Percentiles rank a stretch among this genome's conserved stretches.
Evolutionary conservation across 1,140 invertebrate species (phyloP).

Genomic region (Cyclina sinensis): DNA sequence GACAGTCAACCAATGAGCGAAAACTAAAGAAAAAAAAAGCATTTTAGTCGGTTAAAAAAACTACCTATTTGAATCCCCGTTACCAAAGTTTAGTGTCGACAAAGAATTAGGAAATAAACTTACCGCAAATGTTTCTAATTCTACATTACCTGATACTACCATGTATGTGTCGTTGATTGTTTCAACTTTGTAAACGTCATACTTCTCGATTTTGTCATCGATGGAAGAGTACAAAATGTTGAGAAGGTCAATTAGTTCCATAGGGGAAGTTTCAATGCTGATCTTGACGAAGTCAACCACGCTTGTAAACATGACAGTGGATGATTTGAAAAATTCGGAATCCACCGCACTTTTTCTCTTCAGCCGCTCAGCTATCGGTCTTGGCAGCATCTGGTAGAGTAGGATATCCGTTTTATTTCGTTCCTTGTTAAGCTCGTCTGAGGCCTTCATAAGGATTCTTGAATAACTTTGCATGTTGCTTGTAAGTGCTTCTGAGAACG

Average conservation of each 20-base stretch:
- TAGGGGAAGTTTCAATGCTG: conserved; percentile 27
- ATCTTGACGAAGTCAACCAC: conserved; percentile 43
- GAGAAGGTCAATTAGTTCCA: conserved; percentile 33
- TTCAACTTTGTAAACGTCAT: too few species aligned
- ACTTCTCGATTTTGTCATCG: conserved; percentile 48
- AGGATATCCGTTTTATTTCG: conserved; percentile 20
- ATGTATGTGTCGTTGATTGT: conserved; percentile 65
- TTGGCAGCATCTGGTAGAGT: conserved; percentile 58
- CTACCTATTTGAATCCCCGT: too few species aligned
- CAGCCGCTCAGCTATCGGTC: conserved; percentile 65
- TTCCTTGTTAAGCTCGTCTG: conserved; percentile 31
- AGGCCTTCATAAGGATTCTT: conserved; percentile 16
- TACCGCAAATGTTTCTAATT: too few species aligned
- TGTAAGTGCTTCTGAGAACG: conserved; percentile 39
- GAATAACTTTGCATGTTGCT: conserved; percentile 51
- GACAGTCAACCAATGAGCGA: too few species aligned
- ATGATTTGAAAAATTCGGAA: conserved; percentile 56
- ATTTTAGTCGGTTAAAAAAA: too few species aligned
- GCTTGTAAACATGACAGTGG: conserved; percentile 53
- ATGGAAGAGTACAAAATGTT: conserved; percentile 50
- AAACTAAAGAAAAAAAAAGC: too few species aligned
- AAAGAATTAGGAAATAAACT: too few species aligned
- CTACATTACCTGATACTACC: conserved; percentile 61
- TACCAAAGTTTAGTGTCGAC: too few species aligned
- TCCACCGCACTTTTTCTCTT: conserved; percentile 54